Base-by-base conservation (phyloP, 2,888 invertebrate species). In the Thymelicus acteon region DNA sequence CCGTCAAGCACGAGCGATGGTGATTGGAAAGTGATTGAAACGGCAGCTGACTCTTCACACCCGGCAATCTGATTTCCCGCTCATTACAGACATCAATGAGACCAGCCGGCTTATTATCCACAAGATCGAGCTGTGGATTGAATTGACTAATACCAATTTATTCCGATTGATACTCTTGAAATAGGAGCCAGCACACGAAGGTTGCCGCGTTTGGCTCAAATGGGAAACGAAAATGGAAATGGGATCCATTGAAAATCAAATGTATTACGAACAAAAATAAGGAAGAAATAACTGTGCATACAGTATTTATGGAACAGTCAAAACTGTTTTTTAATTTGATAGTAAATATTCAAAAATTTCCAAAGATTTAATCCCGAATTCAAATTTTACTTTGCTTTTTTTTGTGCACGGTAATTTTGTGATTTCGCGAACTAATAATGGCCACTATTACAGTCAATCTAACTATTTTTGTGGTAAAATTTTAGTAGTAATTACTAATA, bases 11-110 rank as follows among this genome's bases (percentile, higher is more conserved):
- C 75, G 76, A 79, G 71, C 74, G 74, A 76, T 75, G 75, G 76
- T 78, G 78, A 85, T 86, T 84, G 79, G 82, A 85, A 85, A 86
- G 81, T 80, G 80, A 85, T 86, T 82, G 82, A 80, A 81, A 81
- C 78, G 77, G 75, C 81, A 83, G 81, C 82, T 82, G 84, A 79
- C 78, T 80, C 82, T 82, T 82, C 75, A 81, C 80, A 80, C 71
- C 79, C 76, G 80, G 77, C 76, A 79, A 83, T 83, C 76, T 76
- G 79, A 87, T 87, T 88, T 86, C 78, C 81, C 78, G 77, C 77
- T 83, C 76, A 84, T 87, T 85, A 84, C 13, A 40, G 13, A 52
- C 47, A 61, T 71, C 71, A 71, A 61, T 71, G 65, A 67, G 60
- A 60, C 37, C 66, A 10, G 37, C 5, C 31, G 37, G 57, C 31